A percentile compares a stretch with the other conserved stretches of the same genome.
Evolutionary conservation across 2,797 vertebrate genomes (phyloP).

Genomic region (Ficedula albicollis): DNA sequence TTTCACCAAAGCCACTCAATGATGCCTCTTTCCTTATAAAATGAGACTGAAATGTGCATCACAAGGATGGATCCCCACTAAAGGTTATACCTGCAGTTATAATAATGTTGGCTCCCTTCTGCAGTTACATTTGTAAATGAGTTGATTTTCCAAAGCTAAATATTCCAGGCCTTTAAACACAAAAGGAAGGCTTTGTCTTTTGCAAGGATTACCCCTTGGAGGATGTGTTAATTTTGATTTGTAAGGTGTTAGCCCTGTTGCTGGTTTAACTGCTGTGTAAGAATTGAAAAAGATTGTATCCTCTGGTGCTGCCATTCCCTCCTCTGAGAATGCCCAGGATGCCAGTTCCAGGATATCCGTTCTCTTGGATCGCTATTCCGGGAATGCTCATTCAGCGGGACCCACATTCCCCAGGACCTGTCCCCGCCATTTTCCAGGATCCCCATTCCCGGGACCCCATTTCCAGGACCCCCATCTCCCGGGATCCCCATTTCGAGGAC

Average conservation of each 20-base stretch:
- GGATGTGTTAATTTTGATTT: background rate
- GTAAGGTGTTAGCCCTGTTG: background rate
- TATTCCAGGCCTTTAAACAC: background rate
- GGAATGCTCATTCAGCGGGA: fast-evolving
- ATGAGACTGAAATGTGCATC: background rate
- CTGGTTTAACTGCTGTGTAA: background rate
- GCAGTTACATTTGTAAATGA: background rate
- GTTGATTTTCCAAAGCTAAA: background rate
- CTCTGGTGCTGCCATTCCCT: background rate
- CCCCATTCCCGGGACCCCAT: no score
- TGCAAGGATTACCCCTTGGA: background rate
- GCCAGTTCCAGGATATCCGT: background rate
- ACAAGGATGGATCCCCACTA: background rate
- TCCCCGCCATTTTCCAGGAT: fast-evolving
- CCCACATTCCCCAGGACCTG: no score
- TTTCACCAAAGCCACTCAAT: background rate
- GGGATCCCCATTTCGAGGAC: no score
- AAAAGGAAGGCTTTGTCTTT: background rate
- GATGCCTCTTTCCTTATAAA: background rate
- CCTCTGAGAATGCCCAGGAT: background rate
- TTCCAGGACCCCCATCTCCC: no score
- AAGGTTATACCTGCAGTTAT: background rate
- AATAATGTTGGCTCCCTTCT: background rate
- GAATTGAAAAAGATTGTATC: background rate
- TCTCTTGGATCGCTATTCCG: background rate